A percentile compares a stretch with the other conserved stretches of the same genome.
Evolutionary conservation across 2,888 invertebrate species (phyloP).

Genomic region (Cosmia pyralina): DNA sequence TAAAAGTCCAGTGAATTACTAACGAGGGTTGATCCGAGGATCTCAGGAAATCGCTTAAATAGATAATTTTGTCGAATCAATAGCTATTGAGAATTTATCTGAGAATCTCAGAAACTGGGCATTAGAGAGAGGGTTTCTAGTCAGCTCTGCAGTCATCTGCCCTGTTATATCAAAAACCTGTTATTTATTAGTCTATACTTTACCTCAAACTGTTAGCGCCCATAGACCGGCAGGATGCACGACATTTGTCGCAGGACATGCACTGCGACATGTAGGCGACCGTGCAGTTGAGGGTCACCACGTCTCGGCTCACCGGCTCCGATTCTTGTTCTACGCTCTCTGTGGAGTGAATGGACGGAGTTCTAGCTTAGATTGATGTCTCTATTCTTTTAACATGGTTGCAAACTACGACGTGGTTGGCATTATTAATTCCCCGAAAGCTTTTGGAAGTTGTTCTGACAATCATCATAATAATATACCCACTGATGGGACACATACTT

Average conservation of each 20-base stretch:
- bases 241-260: conserved; percentile 96
- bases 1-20: too few relatives aligned
- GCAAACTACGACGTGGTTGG: not conserved
- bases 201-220: conserved; percentile 92
- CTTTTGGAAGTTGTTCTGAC: not conserved
- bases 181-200: conserved; percentile 9
- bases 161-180: not conserved
- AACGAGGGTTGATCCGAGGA: too few relatives aligned
- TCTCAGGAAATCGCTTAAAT: too few relatives aligned
- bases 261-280: conserved; percentile 97
- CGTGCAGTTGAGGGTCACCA: conserved; percentile 95
- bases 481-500: too few relatives aligned
- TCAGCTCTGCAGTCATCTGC: not conserved
- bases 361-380: not conserved
- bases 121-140: not conserved
- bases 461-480: not conserved
- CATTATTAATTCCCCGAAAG: not conserved
- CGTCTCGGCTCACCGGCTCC: conserved; percentile 90
- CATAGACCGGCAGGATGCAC: conserved; percentile 95
- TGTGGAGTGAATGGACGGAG: conserved; percentile 69
- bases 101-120: too few relatives aligned
- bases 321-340: conserved; percentile 92
- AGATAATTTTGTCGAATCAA: too few relatives aligned
- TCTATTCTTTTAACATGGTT: not conserved
- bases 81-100: too few relatives aligned